phyloP scores from a whole-genome alignment of 37 sponge, comb jelly and placozoan genomes.

The Corticium candelabrum region DNA sequence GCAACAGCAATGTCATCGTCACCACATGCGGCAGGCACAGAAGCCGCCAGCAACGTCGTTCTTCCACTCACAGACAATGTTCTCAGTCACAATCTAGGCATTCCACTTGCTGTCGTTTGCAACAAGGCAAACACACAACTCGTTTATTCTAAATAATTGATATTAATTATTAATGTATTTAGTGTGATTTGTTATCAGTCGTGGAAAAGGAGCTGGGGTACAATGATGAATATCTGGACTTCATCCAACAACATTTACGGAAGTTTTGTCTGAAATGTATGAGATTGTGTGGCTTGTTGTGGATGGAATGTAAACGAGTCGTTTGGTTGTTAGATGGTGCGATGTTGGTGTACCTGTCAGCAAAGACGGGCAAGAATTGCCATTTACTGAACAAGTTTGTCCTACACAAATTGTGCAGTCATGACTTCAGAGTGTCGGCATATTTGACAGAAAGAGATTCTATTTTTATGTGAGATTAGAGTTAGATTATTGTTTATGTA shows the following conservation, averaged over 20 bases:
- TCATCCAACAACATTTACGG: slow-evolving; percentile 89
- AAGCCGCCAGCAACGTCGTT: slow-evolving; percentile 39
- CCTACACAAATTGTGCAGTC: slow-evolving; percentile 68
- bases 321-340: slow-evolving; percentile 74
- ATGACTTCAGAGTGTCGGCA: slow-evolving; percentile 68
- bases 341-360: slow-evolving; percentile 72
- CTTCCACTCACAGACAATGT: slow-evolving; percentile 82
- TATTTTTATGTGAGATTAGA: slow-evolving; percentile 77
- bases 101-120: slow-evolving; percentile 85
- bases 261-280: slow-evolving; percentile 93
- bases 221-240: slow-evolving; percentile 90
- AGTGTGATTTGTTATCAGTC: slow-evolving; percentile 49
- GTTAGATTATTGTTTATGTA: too few relatives aligned
- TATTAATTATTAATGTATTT: background rate
- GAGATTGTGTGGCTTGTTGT: background rate
- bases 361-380: slow-evolving; percentile 75
- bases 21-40: slow-evolving; percentile 15
- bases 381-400: slow-evolving; percentile 76
- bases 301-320: background rate
- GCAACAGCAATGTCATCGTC: background rate
- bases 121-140: slow-evolving; percentile 56
- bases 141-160: background rate
- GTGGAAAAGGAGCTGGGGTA: slow-evolving; percentile 89
- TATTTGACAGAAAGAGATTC: slow-evolving; percentile 85
- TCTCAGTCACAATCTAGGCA: slow-evolving; percentile 75